Evolutionary conservation across 1,140 invertebrate species (phyloP).

Genomic region (Nasonia vitripennis): DNA sequence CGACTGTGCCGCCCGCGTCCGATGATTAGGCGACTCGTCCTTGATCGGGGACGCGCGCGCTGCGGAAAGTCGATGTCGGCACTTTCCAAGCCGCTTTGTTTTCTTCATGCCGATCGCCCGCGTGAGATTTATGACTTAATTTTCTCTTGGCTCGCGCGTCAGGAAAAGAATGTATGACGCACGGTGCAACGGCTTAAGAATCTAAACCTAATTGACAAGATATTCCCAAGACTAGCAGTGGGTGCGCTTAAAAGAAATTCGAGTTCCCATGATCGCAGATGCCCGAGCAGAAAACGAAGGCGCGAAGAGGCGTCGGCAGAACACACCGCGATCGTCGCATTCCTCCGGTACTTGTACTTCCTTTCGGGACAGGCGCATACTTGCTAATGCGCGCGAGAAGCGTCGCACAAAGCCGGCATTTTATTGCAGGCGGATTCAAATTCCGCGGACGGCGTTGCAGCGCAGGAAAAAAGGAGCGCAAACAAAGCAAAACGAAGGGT

Average conservation of each 20-base stretch:
- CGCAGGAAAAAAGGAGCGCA: conserved; percentile 34
- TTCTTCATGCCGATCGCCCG: background rate
- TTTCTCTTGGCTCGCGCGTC: background rate
- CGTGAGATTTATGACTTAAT: background rate
- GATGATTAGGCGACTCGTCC: conserved; percentile 26
- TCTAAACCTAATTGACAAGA: conserved; percentile 8
- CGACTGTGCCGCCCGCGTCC: background rate
- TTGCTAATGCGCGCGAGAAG: conserved; percentile 51
- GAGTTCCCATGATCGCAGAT: background rate
- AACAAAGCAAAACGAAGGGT: conserved; percentile 34
- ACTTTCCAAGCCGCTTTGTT: background rate
- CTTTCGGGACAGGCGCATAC: conserved; percentile 39
- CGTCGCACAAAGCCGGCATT: conserved; percentile 74
- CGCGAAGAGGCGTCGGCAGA: background rate
- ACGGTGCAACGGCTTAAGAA: background rate
- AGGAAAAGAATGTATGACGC: no score
- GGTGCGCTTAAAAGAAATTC: background rate
- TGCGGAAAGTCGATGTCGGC: background rate
- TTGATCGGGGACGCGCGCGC: background rate
- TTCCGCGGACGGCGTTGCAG: conserved; percentile 63
- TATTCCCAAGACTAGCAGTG: background rate
- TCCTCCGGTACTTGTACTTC: conserved; percentile 42
- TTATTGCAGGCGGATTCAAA: conserved; percentile 75
- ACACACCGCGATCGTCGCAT: conserved; percentile 34
- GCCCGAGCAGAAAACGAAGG: background rate